Evolutionary conservation across 1,140 invertebrate genomes (phyloP).

Genomic region (Drosophila tsacasi): DNA sequence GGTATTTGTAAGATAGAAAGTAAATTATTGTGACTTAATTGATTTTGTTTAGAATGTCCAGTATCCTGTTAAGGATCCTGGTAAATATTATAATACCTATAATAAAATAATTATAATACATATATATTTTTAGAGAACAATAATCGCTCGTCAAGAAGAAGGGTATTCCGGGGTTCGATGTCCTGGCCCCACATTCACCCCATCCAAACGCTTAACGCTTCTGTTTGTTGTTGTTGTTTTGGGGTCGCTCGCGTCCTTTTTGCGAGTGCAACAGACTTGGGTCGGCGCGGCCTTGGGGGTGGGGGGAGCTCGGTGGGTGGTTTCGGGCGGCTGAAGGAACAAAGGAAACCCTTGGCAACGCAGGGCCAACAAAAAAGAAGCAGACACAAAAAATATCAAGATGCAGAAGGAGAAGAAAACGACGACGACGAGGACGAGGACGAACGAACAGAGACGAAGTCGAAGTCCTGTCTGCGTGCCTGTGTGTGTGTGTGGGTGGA

Average conservation of each 20-base stretch:
- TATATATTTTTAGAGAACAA: background rate
- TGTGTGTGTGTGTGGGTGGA: constrained; percentile 36
- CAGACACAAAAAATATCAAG: constrained; percentile 58
- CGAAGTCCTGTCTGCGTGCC: constrained; percentile 27
- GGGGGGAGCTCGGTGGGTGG: background rate
- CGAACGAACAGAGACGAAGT: constrained; percentile 33
- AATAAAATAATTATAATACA: background rate
- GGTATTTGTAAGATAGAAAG: background rate
- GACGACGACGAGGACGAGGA: constrained; percentile 34
- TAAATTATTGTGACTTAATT: background rate
- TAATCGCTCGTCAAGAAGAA: background rate
- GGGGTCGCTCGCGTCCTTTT: constrained; percentile 55
- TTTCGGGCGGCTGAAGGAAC: constrained; percentile 54
- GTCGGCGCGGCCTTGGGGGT: constrained; percentile 14
- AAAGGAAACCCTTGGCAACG: constrained; percentile 85
- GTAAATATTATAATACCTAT: background rate
- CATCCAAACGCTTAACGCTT: background rate
- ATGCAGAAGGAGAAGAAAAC: constrained; percentile 22
- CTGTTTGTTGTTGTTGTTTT: constrained; percentile 37
- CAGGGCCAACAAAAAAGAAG: constrained; percentile 73
- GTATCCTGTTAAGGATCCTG: background rate
- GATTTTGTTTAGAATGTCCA: rapidly evolving
- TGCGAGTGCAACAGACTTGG: constrained; percentile 77
- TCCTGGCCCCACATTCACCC: constrained; percentile 8
- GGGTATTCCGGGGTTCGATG: constrained; percentile 27